A percentile compares a stretch with the other conserved stretches of the same genome.
Conservation (phyloP, 2,113 vertebrate genomes). For the Cervus canadensis region DNA sequence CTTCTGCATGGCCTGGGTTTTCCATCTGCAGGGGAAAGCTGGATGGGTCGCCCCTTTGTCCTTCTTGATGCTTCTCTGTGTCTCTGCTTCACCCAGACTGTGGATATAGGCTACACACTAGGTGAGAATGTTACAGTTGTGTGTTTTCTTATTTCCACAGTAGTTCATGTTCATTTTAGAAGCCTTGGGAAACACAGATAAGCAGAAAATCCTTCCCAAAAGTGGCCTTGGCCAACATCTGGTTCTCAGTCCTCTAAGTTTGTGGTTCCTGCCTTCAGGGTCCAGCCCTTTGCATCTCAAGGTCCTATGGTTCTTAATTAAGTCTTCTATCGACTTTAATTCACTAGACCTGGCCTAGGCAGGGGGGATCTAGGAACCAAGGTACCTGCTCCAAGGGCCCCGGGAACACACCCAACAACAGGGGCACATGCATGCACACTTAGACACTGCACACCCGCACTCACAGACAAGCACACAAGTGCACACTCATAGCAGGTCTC, state of each 20-base stretch:
- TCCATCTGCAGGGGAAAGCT: no score
- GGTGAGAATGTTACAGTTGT: rapidly evolving
- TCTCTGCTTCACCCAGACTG: not conserved
- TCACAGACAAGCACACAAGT: not conserved
- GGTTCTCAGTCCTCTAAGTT: not conserved
- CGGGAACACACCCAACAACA: not conserved
- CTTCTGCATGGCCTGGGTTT: not conserved
- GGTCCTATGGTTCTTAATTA: rapidly evolving
- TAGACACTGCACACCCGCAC: not conserved
- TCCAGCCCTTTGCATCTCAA: not conserved
- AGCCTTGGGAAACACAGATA: not conserved
- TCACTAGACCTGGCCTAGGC: rapidly evolving
- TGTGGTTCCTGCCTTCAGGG: not conserved
- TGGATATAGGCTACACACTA: no score
- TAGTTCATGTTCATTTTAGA: not conserved
- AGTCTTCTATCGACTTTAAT: no score
- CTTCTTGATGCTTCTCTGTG: rapidly evolving
- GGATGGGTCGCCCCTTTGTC: not conserved
- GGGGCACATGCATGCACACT: not conserved
- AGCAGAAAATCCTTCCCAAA: not conserved
- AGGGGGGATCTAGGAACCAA: no score
- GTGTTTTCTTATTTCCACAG: no score
- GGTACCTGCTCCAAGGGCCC: not conserved
- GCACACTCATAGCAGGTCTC: rapidly evolving
- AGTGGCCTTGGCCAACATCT: not conserved